Conservation (phyloP, 2,113 vertebrate genomes). For the Dasyurus viverrinus region DNA sequence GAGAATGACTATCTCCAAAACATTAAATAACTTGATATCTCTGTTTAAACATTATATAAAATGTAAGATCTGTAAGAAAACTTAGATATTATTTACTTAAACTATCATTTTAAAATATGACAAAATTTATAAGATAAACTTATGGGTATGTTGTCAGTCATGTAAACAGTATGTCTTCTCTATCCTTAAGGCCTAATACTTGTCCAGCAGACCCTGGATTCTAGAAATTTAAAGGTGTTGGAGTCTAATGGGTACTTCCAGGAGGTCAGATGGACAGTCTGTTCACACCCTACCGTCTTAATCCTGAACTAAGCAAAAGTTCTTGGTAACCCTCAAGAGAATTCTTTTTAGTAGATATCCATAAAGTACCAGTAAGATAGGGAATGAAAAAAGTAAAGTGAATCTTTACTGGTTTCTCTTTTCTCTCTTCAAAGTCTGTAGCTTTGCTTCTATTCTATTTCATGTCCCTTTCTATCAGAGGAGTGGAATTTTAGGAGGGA, state of each 20-base stretch:
- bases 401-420: background rate
- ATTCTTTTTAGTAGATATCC: background rate
- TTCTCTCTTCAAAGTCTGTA: background rate
- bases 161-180: background rate
- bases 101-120: background rate
- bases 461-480: background rate
- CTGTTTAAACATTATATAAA: background rate
- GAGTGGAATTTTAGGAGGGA: background rate
- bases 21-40: background rate
- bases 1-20: conserved; percentile 22
- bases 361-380: background rate
- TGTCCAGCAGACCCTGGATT: background rate
- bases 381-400: background rate
- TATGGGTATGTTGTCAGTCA: background rate
- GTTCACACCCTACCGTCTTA: background rate
- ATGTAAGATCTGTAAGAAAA: background rate
- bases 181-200: background rate
- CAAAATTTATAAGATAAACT: background rate
- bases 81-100: background rate
- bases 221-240: background rate
- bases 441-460: background rate
- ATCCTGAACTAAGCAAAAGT: background rate
- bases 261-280: background rate
- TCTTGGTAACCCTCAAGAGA: background rate
- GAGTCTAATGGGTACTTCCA: background rate